Base-by-base conservation (phyloP, 2,113 vertebrate genomes). In the Toxotes jaculatrix region DNA sequence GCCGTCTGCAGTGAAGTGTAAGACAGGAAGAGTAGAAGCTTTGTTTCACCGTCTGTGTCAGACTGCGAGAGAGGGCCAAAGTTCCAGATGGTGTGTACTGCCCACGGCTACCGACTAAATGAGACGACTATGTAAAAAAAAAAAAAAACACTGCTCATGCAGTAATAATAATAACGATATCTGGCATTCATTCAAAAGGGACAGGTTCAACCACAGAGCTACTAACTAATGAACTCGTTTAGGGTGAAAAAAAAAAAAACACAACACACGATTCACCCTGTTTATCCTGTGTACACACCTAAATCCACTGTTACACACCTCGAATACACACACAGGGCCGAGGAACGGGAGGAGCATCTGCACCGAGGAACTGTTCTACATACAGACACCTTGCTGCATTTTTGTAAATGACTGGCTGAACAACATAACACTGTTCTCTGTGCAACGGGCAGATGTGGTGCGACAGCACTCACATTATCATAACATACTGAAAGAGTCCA, bases 51-150 rank as follows among this genome's bases (percentile, higher is more conserved):
- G 60, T 77, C 79, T 66, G 71, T 85, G 79, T 88, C 69, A 73
- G 87, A 83, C 81, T 64, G 77, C 60, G 57, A 70, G 63, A 81
- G 74, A 62, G 21, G 79, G 80, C 84, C 87, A 73, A 59, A 69
- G 56, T 80, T 89, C 83, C 93, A 95, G 93, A 94, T 92, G 93
- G 90, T 74, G 60, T 31, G 60, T 76, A 21, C 84, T 53, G 85
- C 91, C 92, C 87, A 87, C 74, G 72, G 92, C 86, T 70, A 84
- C 77, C 65, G 36, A 80, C 73, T 88, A 89, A 93, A 91, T 69
- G 79, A 91, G 88, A 87, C 49, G 34, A 71, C 77, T 13, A 57
- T 83, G 84, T 59, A 80, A 76, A 91, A 89, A 80, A 89, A 92
- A 27, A 27, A 80, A 76, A 91, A 89, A 80, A 89, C 91, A 85